Percentiles rank a stretch among this genome's conserved stretches.
Conservation (phyloP, 2,113 vertebrate genomes). For the Alaudala cheleensis region DNA sequence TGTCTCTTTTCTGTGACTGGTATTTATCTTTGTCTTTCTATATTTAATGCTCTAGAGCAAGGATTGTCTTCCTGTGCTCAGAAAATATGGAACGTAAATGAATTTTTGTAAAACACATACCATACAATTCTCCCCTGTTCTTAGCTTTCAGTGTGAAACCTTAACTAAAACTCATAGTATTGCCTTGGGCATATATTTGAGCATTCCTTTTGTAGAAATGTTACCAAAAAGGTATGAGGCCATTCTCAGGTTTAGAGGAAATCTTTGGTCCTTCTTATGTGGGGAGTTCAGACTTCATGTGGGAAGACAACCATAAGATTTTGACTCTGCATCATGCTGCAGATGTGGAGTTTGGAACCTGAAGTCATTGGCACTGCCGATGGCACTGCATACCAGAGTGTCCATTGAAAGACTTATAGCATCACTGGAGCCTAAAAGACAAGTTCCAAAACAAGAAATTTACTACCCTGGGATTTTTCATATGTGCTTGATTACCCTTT, state of each 20-base stretch:
- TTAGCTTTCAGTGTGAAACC: not conserved
- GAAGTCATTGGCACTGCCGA: not conserved
- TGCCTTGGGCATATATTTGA: not conserved
- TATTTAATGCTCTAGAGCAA: not conserved
- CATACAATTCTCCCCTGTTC: not conserved
- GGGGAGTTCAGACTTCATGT: not conserved
- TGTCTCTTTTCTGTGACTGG: not conserved
- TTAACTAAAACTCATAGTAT: not conserved
- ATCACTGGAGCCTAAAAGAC: not conserved
- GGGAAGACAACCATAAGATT: not conserved
- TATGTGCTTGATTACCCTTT: not conserved
- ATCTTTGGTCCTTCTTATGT: not conserved
- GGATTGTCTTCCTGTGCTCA: not conserved
- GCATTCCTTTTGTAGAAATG: not conserved
- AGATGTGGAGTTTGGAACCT: not conserved
- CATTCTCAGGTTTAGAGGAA: not conserved
- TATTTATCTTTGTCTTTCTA: not conserved
- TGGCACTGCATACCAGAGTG: no score
- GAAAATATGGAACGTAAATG: not conserved
- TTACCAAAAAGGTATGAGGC: not conserved
- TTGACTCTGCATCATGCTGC: not conserved
- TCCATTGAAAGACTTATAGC: not conserved
- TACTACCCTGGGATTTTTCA: not conserved
- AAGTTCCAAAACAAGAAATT: not conserved
- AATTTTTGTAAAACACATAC: not conserved